Base-by-base conservation (phyloP, 2,113 vertebrate species). In the Glaucidium brasilianum region DNA sequence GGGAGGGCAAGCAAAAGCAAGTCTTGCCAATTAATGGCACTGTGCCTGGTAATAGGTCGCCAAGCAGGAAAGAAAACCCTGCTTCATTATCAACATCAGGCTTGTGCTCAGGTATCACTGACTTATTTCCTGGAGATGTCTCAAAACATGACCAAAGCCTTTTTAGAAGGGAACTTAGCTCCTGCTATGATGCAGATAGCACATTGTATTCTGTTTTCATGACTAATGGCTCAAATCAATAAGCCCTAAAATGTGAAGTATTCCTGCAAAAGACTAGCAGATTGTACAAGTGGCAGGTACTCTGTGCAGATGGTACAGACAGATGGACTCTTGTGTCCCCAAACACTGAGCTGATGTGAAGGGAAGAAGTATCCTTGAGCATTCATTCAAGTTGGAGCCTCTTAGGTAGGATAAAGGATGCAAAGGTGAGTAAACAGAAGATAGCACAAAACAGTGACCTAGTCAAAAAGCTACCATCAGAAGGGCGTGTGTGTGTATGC, bases 281-380 rank as follows among this genome's bases (percentile, higher is more conserved):
- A 32, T 6, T 63, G 52, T 25, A 21, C 30, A 25, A 0, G 1
- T n/a, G n/a, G 68, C 55, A 85, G 52, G 73, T 75, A 52, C 20
- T 0, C 0, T 10, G 27, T 60, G 32, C 60, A 85, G 60, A 41
- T 56, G 64, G n/a, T 21, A 74, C 0, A 0, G 45, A 43, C n/a
- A 55, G 84, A 81, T 68, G 81, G 69, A 78, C 39, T 22, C 56
- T 15, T 58, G 53, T 0, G 0, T 75, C 34, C 32, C 45, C 37
- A 13, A 20, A 62, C 12, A 20, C 0, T 0, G 12, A 68, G 47
- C 0, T 52, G 53, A 78, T 30, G 35, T 12, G 37, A 86, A 67
- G 32, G 75, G 50, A 30, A 90, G 53, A 50, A 62, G 17, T 5
- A 50, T 52, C 47, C 41, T 15, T 62, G 41, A 77, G 34, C 2